Evolutionary conservation across 2,113 vertebrate species (phyloP).

Genomic region (Ictidomys tridecemlineatus): DNA sequence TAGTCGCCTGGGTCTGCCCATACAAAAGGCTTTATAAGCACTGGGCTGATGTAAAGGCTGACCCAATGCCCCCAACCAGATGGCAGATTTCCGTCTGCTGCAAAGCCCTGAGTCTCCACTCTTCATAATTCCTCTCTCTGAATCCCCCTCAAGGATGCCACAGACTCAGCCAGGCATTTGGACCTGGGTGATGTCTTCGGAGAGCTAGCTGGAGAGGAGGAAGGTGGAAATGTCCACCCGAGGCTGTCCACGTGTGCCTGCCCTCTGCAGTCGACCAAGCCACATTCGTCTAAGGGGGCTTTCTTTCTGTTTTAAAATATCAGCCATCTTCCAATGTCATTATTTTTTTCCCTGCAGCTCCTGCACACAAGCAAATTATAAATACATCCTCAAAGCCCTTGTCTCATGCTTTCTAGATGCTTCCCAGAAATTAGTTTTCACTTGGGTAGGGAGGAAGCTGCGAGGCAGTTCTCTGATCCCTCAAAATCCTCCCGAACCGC

Average conservation of each 20-base stretch:
- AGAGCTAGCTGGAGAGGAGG: neutral
- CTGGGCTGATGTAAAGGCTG: neutral
- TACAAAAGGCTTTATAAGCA: neutral
- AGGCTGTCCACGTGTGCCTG: neutral
- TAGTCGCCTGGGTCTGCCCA: neutral
- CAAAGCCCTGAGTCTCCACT: neutral
- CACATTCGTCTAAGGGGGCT: neutral
- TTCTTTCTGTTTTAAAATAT: slow-evolving; percentile 24
- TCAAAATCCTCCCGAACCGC: slow-evolving; percentile 50
- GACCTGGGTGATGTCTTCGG: neutral
- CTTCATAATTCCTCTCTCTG: neutral
- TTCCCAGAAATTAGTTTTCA: slow-evolving; percentile 74
- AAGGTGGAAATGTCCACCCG: neutral
- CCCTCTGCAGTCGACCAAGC: neutral
- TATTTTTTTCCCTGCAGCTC: slow-evolving; percentile 41
- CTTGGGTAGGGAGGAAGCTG: slow-evolving; percentile 59
- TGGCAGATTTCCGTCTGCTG: neutral
- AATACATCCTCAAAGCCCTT: slow-evolving; percentile 59
- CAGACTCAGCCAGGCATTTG: neutral
- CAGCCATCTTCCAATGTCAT: slow-evolving; percentile 36
- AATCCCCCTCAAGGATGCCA: neutral
- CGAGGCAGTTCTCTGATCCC: slow-evolving; percentile 58
- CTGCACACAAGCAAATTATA: slow-evolving; percentile 61
- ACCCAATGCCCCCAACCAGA: neutral
- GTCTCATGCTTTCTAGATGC: slow-evolving; percentile 55